Evolutionary conservation across 1,140 invertebrate genomes (phyloP).

Genomic region (Trachymyrmex cornetzi): DNA sequence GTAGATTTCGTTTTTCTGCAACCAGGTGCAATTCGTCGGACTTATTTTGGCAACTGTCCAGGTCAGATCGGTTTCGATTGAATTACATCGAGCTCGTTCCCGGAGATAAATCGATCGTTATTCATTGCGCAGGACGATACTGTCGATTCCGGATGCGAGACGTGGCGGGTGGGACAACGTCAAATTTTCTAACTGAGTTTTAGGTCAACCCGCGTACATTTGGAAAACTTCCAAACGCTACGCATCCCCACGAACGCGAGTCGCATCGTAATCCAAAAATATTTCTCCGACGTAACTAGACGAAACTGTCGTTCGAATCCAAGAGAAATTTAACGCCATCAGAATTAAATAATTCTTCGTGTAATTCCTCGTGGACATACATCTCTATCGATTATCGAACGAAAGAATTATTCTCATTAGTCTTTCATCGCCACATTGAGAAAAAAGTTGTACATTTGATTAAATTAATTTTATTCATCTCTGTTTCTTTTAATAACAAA

Average conservation of each 20-base stretch:
- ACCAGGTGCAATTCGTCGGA: constrained; percentile 17
- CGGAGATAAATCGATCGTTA: constrained; percentile 46
- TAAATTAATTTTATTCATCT: too few species aligned
- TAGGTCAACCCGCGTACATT: constrained; percentile 57
- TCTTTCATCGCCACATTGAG: background rate
- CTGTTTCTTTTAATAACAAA: too few species aligned
- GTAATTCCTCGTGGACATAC: background rate
- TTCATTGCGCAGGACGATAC: constrained; percentile 14
- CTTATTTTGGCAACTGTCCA: constrained; percentile 60
- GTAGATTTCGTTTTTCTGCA: background rate
- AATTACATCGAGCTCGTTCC: constrained; percentile 41
- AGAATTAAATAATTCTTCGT: constrained; percentile 11
- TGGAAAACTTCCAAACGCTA: constrained; percentile 68
- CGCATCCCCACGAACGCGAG: constrained; percentile 32
- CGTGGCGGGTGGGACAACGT: background rate
- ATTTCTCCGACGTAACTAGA: constrained; percentile 46
- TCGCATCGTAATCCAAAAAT: constrained; percentile 70
- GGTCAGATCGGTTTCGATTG: constrained; percentile 41
- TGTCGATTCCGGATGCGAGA: constrained; percentile 38
- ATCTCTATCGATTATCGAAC: background rate
- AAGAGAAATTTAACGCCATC: background rate
- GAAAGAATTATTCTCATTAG: background rate
- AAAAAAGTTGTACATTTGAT: too few species aligned
- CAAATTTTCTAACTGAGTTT: constrained; percentile 30
- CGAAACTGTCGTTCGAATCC: constrained; percentile 43